Evolutionary conservation across 2,888 invertebrate genomes (phyloP).

Genomic region (Mantis religiosa): DNA sequence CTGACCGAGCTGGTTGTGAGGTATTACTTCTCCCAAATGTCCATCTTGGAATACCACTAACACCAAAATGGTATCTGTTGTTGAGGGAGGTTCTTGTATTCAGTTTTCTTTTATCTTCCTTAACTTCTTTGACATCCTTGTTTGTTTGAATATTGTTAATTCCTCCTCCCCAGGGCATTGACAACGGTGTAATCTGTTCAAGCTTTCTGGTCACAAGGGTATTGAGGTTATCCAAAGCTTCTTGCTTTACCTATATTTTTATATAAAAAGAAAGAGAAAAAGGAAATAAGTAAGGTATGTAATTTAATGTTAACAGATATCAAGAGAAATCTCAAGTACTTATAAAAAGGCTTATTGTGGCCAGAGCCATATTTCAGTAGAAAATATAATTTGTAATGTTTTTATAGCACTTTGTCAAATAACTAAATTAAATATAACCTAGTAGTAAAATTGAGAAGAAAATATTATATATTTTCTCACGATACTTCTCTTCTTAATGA

Average conservation of each 20-base stretch:
- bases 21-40: neutral
- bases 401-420: too few relatives aligned
- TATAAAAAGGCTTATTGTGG: too few relatives aligned
- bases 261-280: neutral
- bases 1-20: neutral
- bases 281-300: neutral
- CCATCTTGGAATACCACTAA: neutral
- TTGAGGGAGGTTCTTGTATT: neutral
- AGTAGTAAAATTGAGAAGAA: too few relatives aligned
- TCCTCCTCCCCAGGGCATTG: neutral
- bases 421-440: too few relatives aligned
- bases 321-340: neutral
- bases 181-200: neutral
- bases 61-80: neutral
- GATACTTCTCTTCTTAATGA: too few relatives aligned
- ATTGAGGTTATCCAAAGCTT: constrained; percentile 37
- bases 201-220: constrained; percentile 36
- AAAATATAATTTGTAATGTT: too few relatives aligned
- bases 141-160: neutral
- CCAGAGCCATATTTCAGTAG: too few relatives aligned
- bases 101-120: neutral
- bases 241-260: constrained; percentile 36
- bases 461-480: too few relatives aligned
- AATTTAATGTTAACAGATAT: neutral
- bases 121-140: neutral